Percentiles rank a stretch among this genome's conserved stretches.
Evolutionary conservation across 1,140 invertebrate genomes (phyloP).

Genomic region (Aradophagus sp.): DNA sequence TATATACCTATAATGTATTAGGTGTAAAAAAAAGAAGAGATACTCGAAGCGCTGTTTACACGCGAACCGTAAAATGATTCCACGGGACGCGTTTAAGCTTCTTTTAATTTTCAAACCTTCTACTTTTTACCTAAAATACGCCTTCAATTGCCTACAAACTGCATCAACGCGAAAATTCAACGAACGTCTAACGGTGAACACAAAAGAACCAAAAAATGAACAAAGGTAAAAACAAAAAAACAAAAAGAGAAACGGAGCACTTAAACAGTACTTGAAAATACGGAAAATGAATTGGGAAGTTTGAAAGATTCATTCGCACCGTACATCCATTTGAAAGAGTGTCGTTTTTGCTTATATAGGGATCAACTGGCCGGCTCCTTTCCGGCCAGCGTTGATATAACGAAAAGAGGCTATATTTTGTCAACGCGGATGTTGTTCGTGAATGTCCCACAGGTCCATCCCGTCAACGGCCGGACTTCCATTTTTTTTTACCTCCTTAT

Average conservation of each 20-base stretch:
- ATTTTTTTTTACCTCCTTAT: conserved; percentile 6
- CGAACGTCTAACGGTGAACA: conserved; percentile 26
- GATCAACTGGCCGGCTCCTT: conserved; percentile 64
- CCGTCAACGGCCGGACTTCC: conserved; percentile 38
- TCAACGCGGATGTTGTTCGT: conserved; percentile 72
- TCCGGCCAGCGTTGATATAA: conserved; percentile 65
- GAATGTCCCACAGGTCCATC: conserved; percentile 60
- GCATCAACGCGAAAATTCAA: conserved; percentile 20
- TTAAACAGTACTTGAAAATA: conserved; percentile 5
- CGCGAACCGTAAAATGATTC: conserved; percentile 24
- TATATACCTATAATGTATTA: conserved; percentile 55
- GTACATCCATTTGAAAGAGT: conserved; percentile 73
- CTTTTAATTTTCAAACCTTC: too few relatives aligned
- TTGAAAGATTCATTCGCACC: conserved; percentile 74
- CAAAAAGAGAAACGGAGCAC: conserved; percentile 3
- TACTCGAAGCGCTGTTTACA: conserved; percentile 65
- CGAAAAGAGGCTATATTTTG: conserved; percentile 75
- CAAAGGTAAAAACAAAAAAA: conserved; percentile 9
- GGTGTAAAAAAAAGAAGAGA: conserved; percentile 64
- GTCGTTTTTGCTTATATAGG: conserved; percentile 70
- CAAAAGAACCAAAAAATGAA: conserved; percentile 28
- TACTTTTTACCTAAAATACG: conserved; percentile 73
- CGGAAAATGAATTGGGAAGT: conserved; percentile 68
- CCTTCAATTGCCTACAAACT: conserved; percentile 69
- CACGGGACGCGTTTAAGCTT: conserved; percentile 14